Evolutionary conservation across 2,113 vertebrate genomes (phyloP).

Genomic region (Petrocephalus microphthalmus): DNA sequence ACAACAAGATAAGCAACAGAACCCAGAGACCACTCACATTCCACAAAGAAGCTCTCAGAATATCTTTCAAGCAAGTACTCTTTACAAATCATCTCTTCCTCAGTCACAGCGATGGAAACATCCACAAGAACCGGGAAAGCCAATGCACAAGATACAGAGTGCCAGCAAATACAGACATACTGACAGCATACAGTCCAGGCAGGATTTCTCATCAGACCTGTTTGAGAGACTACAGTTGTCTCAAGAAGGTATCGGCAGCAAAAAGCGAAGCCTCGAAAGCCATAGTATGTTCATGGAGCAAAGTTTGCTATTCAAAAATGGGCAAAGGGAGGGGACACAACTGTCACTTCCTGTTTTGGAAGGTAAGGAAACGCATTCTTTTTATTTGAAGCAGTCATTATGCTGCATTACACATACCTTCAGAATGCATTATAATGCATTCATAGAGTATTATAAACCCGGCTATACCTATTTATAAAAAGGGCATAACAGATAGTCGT

Average conservation of each 20-base stretch:
- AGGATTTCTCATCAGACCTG: conserved; percentile 61
- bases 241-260: conserved; percentile 65
- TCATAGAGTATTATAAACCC: too few relatives aligned
- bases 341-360: conserved; percentile 62
- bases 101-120: conserved; percentile 74
- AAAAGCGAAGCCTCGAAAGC: conserved; percentile 76
- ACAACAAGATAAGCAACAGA: conserved; percentile 78
- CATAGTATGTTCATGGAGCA: conserved; percentile 82
- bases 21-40: conserved; percentile 61
- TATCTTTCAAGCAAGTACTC: conserved; percentile 83
- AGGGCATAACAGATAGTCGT: too few relatives aligned
- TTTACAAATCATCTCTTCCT: conserved; percentile 75
- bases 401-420: too few relatives aligned
- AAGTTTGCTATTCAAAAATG: conserved; percentile 78
- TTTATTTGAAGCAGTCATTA: neutral
- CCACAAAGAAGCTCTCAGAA: conserved; percentile 68
- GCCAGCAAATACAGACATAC: conserved; percentile 78
- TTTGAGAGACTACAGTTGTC: conserved; percentile 71
- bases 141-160: conserved; percentile 72
- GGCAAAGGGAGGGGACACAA: conserved; percentile 66
- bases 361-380: conserved; percentile 64
- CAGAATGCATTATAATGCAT: too few relatives aligned
- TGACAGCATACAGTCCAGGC: conserved; percentile 49
- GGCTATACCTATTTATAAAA: too few relatives aligned
- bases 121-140: conserved; percentile 75